Evolutionary conservation across 2,888 invertebrate genomes (phyloP), one percentile per base, ranked within the genome.

Genomic region (Drosophila siamana): DNA sequence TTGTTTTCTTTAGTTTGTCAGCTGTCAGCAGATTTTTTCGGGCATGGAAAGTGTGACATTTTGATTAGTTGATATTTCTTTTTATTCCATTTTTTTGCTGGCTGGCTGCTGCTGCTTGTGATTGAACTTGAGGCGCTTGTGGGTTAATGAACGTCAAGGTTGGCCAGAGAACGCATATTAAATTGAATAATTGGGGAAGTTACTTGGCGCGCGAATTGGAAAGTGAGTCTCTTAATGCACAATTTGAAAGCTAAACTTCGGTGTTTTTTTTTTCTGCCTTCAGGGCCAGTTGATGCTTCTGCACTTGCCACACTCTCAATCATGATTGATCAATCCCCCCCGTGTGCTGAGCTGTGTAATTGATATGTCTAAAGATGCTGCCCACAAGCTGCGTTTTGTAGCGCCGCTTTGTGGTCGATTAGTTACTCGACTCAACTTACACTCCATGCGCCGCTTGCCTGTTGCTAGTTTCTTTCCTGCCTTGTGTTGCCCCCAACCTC

Each of bases 11-110:
- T 59, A 64, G 61, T 70, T 78, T 71, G 75, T 66, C 84, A 78
- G 63, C 86, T 88, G 88, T 88, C 88, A 88, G 86, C 84, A 69
- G 69, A 78, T 74, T 69, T 76, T 65, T 67, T 77, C 68, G 54
- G 71, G 72, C 69, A 69, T 86, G 84, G 86, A 86, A 88, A 84
- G 84, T 84, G 88, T 86, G 84, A 85, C 84, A 73, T 76, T 88
- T 85, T 86, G 87, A 85, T 85, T 83, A 85, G 86, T 88, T 78
- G 62, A 80, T 69, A 69, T 64, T 70, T 68, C n/a, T 30, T 30
- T 33, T 33, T 64, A 62, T 56, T n/a, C n/a, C n/a, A n/a, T n/a
- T n/a, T n/a, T n/a, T n/a, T n/a, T n/a, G n/a, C n/a, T n/a, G n/a
- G n/a, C n/a, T n/a, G n/a, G 52, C 50, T 74, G 64, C 44, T 60